Conservation (phyloP, 2,888 invertebrate species). For the Xanthia togata region DNA sequence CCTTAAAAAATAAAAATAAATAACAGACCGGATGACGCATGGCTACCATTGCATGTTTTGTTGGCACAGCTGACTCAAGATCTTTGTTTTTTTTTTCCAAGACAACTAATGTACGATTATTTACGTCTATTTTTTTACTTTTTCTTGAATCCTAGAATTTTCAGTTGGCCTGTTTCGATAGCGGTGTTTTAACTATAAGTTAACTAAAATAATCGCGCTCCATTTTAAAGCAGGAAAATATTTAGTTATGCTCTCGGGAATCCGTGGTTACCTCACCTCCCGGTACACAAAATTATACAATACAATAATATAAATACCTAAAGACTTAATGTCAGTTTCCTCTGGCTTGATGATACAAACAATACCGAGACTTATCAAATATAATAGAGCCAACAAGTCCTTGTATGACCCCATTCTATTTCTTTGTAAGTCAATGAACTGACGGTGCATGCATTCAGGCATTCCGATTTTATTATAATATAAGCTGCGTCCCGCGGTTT, state of each 20-base stretch:
- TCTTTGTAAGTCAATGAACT: slow-evolving; percentile 63
- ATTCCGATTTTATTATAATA: slow-evolving; percentile 61
- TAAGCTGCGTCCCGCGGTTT: no score
- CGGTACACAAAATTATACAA: slow-evolving; percentile 15
- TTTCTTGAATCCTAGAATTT: slow-evolving; percentile 7
- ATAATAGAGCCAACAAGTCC: slow-evolving; percentile 51
- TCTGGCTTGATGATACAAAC: slow-evolving; percentile 3
- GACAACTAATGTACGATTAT: slow-evolving; percentile 13
- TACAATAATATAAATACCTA: slow-evolving; percentile 6
- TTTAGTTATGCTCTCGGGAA: not conserved
- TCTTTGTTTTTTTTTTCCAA: slow-evolving; percentile 50
- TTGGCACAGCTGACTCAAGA: slow-evolving; percentile 68
- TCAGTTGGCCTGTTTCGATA: not conserved
- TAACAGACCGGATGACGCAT: slow-evolving; percentile 52
- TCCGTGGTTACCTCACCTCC: slow-evolving; percentile 2
- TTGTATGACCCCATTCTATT: slow-evolving; percentile 54
- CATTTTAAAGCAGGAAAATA: slow-evolving; percentile 37
- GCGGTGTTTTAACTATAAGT: not conserved
- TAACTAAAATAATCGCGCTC: slow-evolving; percentile 15
- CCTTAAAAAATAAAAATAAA: slow-evolving; percentile 65
- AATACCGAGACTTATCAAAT: slow-evolving; percentile 23
- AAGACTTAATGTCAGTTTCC: slow-evolving; percentile 8
- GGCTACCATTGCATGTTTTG: slow-evolving; percentile 48
- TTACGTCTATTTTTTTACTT: slow-evolving; percentile 21
- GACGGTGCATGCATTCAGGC: slow-evolving; percentile 53